These are phyloP conservation scores for Heliconius hortense DNA, from an alignment of 2,888 invertebrate genomes.

Conservation along the genomic window DNA sequence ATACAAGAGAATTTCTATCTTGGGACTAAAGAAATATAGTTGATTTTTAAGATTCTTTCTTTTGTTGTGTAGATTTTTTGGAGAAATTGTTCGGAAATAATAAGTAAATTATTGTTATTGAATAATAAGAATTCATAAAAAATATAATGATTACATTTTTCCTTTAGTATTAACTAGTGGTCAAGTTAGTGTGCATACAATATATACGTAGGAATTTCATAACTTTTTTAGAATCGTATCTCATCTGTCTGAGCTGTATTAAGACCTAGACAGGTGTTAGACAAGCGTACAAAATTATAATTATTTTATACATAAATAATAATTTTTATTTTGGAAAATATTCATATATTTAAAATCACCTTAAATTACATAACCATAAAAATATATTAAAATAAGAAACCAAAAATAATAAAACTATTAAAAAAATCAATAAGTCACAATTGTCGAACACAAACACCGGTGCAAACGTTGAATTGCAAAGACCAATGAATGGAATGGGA, in stretches of 20 bases:
- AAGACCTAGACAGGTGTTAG: too few species aligned
- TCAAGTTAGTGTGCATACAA: background rate
- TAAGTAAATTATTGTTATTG: background rate
- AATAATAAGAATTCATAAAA: slow-evolving; percentile 2
- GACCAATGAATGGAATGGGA: slow-evolving; percentile 3
- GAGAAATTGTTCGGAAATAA: too few species aligned
- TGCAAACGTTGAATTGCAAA: slow-evolving; percentile 1
- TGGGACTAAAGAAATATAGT: background rate
- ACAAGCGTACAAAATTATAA: too few species aligned
- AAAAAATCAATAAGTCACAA: background rate
- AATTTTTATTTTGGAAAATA: too few species aligned
- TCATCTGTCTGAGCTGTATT: too few species aligned
- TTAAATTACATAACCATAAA: too few species aligned
- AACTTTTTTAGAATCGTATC: too few species aligned
- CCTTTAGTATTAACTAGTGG: background rate
- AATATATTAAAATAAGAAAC: background rate
- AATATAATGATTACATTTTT: background rate
- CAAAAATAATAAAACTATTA: background rate
- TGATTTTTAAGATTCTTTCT: background rate
- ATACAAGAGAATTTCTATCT: background rate
- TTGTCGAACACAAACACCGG: too few species aligned
- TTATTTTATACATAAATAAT: too few species aligned
- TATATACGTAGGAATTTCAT: too few species aligned
- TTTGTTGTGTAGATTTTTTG: too few species aligned
- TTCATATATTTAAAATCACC: too few species aligned